Conservation (phyloP, 1,140 invertebrate genomes). For the Dendroctonus valens region DNA sequence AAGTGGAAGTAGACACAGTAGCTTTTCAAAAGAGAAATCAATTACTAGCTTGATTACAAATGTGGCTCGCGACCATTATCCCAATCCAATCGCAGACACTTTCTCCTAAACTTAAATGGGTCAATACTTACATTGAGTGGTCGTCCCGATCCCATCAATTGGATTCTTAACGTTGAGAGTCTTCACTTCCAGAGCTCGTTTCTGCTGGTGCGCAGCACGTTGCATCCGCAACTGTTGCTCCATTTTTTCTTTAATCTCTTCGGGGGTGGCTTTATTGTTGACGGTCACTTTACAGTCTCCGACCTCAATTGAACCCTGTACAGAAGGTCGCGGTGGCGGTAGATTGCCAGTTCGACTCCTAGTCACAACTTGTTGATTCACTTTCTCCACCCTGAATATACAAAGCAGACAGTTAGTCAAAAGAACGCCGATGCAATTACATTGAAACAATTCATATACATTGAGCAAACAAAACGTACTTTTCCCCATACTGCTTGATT, state of each 20-base stretch:
- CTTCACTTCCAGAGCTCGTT: conserved; percentile 66
- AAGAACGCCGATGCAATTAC: not conserved
- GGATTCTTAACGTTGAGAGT: conserved; percentile 52
- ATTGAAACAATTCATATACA: not conserved
- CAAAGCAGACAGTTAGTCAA: not conserved
- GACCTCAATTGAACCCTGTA: conserved; percentile 37
- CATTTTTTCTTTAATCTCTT: conserved; percentile 88
- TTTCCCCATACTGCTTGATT: conserved; percentile 93
- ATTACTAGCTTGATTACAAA: not conserved
- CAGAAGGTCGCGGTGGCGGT: conserved; percentile 54
- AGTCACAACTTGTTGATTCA: conserved; percentile 69
- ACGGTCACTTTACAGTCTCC: conserved; percentile 48
- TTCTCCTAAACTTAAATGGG: too few relatives aligned
- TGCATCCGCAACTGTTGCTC: conserved; percentile 86
- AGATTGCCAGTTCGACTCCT: conserved; percentile 70
- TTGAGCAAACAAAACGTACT: conserved; percentile 46
- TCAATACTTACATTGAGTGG: conserved; percentile 53
- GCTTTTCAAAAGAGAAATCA: conserved; percentile 43
- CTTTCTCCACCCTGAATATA: conserved; percentile 58
- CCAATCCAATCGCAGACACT: not conserved
- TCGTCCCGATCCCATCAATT: conserved; percentile 53
- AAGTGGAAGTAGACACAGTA: conserved; percentile 41
- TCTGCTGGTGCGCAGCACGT: conserved; percentile 82
- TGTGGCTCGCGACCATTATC: not conserved
- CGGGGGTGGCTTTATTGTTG: conserved; percentile 62